Evolutionary conservation across 2,113 vertebrate species (phyloP).

Genomic region (Psophia crepitans): DNA sequence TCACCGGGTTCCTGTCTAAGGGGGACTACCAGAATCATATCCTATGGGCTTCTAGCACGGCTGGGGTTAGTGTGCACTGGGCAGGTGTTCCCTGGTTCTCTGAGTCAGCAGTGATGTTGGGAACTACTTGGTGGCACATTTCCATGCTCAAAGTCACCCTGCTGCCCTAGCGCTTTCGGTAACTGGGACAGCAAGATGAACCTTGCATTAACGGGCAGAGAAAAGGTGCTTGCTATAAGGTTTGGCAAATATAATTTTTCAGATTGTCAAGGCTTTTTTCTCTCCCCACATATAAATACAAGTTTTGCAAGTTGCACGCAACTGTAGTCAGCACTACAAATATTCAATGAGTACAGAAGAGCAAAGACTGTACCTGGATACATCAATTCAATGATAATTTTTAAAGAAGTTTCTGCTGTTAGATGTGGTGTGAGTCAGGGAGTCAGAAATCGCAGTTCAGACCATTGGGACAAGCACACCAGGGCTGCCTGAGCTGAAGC

Average conservation of each 20-base stretch:
- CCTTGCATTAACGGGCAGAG: background rate
- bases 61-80: background rate
- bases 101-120: background rate
- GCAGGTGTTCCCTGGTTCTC: background rate
- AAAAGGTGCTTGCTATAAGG: background rate
- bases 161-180: background rate
- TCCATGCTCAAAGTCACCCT: background rate
- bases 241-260: background rate
- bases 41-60: background rate
- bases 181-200: background rate
- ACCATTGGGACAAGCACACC: background rate
- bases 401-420: background rate
- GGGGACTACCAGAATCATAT: background rate
- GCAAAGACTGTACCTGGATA: background rate
- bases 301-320: background rate
- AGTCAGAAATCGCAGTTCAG: background rate
- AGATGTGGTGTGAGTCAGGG: background rate
- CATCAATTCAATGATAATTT: background rate
- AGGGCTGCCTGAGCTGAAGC: background rate
- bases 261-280: background rate
- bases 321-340: background rate
- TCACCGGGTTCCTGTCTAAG: background rate
- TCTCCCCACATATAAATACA: background rate
- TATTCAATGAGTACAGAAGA: background rate
- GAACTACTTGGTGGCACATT: background rate